Base-by-base conservation (phyloP, 2,113 vertebrate genomes). In the Strix aluco region DNA sequence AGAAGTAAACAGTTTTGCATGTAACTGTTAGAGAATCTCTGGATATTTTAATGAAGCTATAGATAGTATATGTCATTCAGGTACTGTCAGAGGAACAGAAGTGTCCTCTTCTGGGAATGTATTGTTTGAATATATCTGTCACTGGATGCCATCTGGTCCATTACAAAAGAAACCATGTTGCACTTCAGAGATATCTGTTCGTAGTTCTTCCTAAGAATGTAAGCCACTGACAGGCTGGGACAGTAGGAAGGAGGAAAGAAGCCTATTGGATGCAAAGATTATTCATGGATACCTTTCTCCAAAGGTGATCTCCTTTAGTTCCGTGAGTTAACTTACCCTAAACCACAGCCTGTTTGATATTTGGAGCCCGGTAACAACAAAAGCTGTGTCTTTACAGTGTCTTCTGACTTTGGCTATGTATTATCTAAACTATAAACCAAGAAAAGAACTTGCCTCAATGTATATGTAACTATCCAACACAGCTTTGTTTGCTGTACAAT, bases 141-240 rank as follows among this genome's bases (percentile, higher is more conserved):
- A 82, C 73, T 46, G 13, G 25, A n/a, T 87, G 40, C 77, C 81
- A 82, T 96, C 86, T 97, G 91, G 42, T 82, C 83, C 66, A 62
- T 29, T 77, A 57, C 25, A 62, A 92, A 89, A 62, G 40, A 88
- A 75, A 69, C 10, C 40, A 9, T 17, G 4, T 32, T 66, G n/a
- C 7, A 36, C 29, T 88, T 92, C 70, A 93, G 54, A 85, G 58
- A 36, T 47, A 27, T 12, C 49, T 80, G 6, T 86, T 70, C 0
- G 4, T 59, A 83, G 70, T 13, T 73, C 40, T 82, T 89, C 55
- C 16, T 57, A 23, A 42, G 47, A 65, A 30, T 0, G 0, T 18
- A 40, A 40, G 26, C 13, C 36, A 25, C 36, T 84, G 63, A 46
- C 59, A 87, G 36, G 78, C 36, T 9, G 25, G 23, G 36, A 34